Conservation (phyloP, 2,888 invertebrate species). For the Lochmaea crataegi region DNA sequence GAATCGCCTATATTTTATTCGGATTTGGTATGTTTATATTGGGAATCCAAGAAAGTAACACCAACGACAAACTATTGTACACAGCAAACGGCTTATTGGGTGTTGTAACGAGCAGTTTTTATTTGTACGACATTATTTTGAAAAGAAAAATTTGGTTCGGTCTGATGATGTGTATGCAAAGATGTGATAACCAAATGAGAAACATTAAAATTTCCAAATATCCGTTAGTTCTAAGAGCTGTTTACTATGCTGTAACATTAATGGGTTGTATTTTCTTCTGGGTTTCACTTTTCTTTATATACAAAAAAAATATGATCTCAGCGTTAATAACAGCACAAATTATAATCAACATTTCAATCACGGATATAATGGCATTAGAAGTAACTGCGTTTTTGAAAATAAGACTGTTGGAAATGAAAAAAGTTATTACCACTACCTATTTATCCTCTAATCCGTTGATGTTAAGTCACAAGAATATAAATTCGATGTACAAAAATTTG, state of each 20-base stretch:
- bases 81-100: background rate
- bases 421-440: background rate
- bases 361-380: background rate
- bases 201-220: background rate
- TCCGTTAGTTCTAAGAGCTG: background rate
- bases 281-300: background rate
- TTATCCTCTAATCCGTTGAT: background rate
- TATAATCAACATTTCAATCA: background rate
- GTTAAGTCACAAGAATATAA: background rate
- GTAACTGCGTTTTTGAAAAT: background rate
- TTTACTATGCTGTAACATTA: background rate
- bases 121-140: background rate
- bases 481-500: background rate
- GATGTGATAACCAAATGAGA: background rate
- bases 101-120: background rate
- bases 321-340: background rate
- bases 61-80: background rate
- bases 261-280: background rate
- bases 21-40: background rate
- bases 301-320: background rate
- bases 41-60: background rate
- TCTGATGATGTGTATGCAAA: background rate
- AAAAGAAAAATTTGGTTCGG: background rate
- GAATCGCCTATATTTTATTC: background rate
- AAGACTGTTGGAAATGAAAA: background rate